Conservation (phyloP, 2,888 invertebrate genomes). For the Lypha dubia region DNA sequence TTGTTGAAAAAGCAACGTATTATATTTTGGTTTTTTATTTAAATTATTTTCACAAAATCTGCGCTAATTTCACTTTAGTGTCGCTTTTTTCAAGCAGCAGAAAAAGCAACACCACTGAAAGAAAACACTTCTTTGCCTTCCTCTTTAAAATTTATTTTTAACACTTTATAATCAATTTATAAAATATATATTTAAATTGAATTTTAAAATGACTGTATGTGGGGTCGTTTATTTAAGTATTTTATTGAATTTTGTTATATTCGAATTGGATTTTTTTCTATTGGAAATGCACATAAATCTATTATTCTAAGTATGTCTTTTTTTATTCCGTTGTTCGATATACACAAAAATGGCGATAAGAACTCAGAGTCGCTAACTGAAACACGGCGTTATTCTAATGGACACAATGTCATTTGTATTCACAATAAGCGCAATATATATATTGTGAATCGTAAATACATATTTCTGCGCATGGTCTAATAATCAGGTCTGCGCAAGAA, state of each 20-base stretch:
- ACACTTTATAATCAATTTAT: constrained; percentile 23
- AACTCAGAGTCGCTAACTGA: background rate
- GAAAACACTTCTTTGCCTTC: constrained; percentile 47
- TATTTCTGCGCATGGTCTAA: background rate
- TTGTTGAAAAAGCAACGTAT: constrained; percentile 16
- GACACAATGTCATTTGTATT: constrained; percentile 26
- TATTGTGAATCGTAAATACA: constrained; percentile 9
- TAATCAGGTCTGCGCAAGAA: no score
- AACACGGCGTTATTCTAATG: constrained; percentile 1
- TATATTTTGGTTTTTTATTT: constrained; percentile 33
- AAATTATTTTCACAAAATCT: constrained; percentile 52
- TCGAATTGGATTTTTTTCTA: constrained; percentile 54
- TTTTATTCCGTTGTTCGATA: constrained; percentile 66
- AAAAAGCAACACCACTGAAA: constrained; percentile 62
- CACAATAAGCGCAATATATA: constrained; percentile 8
- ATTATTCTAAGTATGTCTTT: constrained; percentile 60
- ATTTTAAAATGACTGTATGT: no score
- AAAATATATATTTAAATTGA: no score
- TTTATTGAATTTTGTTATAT: constrained; percentile 37
- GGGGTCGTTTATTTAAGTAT: no score
- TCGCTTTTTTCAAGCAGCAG: constrained; percentile 65
- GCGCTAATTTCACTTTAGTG: constrained; percentile 67
- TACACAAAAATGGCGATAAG: constrained; percentile 64
- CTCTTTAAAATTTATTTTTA: constrained; percentile 36
- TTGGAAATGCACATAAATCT: constrained; percentile 51